Base-by-base conservation (phyloP, 2,888 invertebrate species). In the Celastrina argiolus region DNA sequence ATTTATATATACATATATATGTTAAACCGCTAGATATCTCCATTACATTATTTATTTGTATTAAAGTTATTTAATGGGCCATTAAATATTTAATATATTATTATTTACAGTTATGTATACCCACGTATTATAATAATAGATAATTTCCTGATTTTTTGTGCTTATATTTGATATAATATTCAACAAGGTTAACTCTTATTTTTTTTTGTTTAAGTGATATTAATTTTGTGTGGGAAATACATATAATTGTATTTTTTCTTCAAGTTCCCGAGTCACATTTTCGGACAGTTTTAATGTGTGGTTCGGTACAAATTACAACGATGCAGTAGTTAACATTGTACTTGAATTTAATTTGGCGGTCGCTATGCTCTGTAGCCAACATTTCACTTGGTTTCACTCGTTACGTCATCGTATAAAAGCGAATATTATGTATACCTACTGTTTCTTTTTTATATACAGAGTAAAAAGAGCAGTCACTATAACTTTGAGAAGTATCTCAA, bases 261-360 rank as follows among this genome's bases (percentile, higher is more conserved):
- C 12, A 16, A 34, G n/a, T 34, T 59, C 12, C 59, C 31, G 59
- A 16, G 18, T 59, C 10, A 31, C 31, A 16, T 31, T 34, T 58
- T 59, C 31, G 16, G 34, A 12, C 22, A 8, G 22, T 51, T 59
- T 18, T 16, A 58, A 16, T 12, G 10, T 51, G 16, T 16, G 16
- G 59, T 34, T 12, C 34, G n/a, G 34, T 22, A 56, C 31, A 12
- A 12, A 8, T 16, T 22, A 56, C 31, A 12, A 12, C 39, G 61
- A 14, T 61, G 61, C 68, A 70, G 81, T 81, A 70, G 72, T 76
- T 73, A 74, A 74, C 68, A 72, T 71, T 79, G 83, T 79, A 84
- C 83, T 85, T 83, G 83, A 81, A 80, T 79, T 77, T 81, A 83
- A 84, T 87, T 88, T 85, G 87, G 86, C 81, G 84, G 85, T 85